A percentile compares a stretch with the other conserved stretches of the same genome.
These are phyloP conservation scores for Goniozus legneri DNA, from an alignment of 1,140 invertebrate species.

Conservation along the genomic window DNA sequence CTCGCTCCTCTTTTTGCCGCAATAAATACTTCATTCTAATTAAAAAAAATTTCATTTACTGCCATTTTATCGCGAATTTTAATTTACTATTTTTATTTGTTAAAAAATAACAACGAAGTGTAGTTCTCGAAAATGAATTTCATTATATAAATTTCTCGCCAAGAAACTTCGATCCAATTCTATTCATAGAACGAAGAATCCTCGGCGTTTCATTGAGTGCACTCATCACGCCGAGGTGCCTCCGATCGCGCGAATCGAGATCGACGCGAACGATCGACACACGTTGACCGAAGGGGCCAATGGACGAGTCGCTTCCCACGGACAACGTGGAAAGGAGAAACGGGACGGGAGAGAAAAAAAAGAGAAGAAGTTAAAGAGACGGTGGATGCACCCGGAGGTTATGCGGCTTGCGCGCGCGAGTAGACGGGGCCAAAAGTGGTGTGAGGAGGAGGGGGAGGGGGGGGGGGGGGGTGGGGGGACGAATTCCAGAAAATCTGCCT, in stretches of 20 bases:
- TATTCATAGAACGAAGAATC: too few species aligned
- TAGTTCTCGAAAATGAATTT: too few species aligned
- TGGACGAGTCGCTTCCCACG: constrained; percentile 1
- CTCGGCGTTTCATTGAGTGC: not conserved
- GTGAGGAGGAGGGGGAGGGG: too few species aligned
- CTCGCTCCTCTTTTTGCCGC: not conserved
- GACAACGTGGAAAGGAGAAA: not conserved
- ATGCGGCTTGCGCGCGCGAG: not conserved
- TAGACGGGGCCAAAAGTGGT: too few species aligned
- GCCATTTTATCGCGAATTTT: too few species aligned
- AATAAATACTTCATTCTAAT: too few species aligned
- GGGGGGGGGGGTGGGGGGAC: constrained; percentile 1
- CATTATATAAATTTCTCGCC: too few species aligned
- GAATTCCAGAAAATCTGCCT: constrained; percentile 23
- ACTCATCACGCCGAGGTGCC: not conserved
- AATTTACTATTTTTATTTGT: too few species aligned
- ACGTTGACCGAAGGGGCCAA: not conserved
- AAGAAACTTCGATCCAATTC: too few species aligned
- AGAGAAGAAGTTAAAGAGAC: not conserved
- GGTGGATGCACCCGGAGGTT: not conserved
- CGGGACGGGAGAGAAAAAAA: not conserved
- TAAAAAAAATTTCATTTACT: too few species aligned
- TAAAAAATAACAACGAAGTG: too few species aligned
- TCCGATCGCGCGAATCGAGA: constrained; percentile 3
- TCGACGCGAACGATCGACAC: not conserved